These are phyloP conservation scores for Atractosteus spatula DNA, from an alignment of 2,113 vertebrate genomes.

Conservation along the genomic window DNA sequence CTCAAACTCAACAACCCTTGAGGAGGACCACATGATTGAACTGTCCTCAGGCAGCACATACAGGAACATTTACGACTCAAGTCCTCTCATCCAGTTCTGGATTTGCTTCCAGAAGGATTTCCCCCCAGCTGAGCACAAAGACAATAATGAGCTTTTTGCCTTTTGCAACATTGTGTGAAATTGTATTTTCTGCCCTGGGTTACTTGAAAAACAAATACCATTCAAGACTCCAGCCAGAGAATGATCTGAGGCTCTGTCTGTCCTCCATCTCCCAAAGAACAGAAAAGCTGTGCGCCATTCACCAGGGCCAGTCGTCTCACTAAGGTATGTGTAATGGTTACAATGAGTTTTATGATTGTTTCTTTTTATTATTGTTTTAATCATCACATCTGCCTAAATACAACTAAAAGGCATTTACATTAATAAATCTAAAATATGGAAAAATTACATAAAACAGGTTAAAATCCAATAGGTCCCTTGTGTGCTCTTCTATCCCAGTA, in stretches of 20 bases:
- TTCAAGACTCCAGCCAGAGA: conserved; percentile 13
- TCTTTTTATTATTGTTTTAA: too few species aligned
- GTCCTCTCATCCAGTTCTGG: neutral
- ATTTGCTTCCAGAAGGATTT: conserved; percentile 5
- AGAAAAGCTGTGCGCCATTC: conserved; percentile 16
- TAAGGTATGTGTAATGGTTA: neutral
- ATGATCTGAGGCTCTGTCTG: conserved; percentile 4
- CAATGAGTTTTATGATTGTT: too few species aligned
- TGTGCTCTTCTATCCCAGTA: too few species aligned
- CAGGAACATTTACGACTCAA: neutral
- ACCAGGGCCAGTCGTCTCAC: conserved; percentile 14
- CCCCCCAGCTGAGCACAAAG: conserved; percentile 12
- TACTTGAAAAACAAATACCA: conserved; percentile 18
- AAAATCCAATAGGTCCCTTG: too few species aligned
- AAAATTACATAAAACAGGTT: too few species aligned
- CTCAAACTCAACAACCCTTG: too few species aligned
- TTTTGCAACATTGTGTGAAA: conserved; percentile 19
- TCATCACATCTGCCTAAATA: too few species aligned
- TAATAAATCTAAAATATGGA: too few species aligned
- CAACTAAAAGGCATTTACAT: too few species aligned
- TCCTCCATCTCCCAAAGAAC: conserved; percentile 4
- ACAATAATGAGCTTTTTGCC: conserved; percentile 1
- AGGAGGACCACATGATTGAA: neutral
- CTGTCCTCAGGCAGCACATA: neutral
- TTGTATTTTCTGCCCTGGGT: conserved; percentile 10